Conservation (phyloP, 2,113 vertebrate genomes). For the Hepsetus odoe region DNA sequence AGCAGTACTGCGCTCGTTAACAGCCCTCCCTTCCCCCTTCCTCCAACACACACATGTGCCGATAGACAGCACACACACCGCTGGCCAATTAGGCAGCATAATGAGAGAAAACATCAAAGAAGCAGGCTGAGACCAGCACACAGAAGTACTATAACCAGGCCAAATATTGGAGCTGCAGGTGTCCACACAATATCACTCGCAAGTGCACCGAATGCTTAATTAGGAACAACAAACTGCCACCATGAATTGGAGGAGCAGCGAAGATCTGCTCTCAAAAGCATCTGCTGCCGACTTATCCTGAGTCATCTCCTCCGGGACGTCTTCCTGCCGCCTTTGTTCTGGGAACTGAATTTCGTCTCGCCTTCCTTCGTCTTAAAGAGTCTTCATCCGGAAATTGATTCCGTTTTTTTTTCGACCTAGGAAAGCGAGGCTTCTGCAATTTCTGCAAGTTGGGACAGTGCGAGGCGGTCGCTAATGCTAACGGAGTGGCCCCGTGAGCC, state of each 20-base stretch:
- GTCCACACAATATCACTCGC: slow-evolving; percentile 48
- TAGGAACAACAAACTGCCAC: slow-evolving; percentile 44
- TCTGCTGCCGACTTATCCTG: neutral
- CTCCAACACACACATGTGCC: neutral
- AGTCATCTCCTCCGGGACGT: neutral
- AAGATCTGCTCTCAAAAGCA: neutral
- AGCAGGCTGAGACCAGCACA: slow-evolving; percentile 12
- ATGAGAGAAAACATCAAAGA: slow-evolving; percentile 54
- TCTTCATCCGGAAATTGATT: too few relatives aligned
- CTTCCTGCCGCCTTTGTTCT: neutral
- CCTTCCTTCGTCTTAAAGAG: too few relatives aligned
- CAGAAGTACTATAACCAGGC: slow-evolving; percentile 33
- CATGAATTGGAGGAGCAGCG: slow-evolving; percentile 23
- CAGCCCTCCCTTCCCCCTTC: neutral
- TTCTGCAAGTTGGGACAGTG: too few relatives aligned
- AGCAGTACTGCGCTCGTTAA: slow-evolving; percentile 19
- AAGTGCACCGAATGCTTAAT: slow-evolving; percentile 45
- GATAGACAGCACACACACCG: neutral
- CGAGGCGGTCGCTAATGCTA: too few relatives aligned
- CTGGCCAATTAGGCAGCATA: slow-evolving; percentile 49
- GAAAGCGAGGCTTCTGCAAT: too few relatives aligned
- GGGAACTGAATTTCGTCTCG: too few relatives aligned
- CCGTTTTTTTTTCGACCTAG: too few relatives aligned
- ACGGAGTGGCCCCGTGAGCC: too few relatives aligned
- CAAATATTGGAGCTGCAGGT: slow-evolving; percentile 53